Evolutionary conservation across 2,797 vertebrate species (phyloP), one percentile per base, ranked within the genome.

Genomic region (Mionectes olivaceus): DNA sequence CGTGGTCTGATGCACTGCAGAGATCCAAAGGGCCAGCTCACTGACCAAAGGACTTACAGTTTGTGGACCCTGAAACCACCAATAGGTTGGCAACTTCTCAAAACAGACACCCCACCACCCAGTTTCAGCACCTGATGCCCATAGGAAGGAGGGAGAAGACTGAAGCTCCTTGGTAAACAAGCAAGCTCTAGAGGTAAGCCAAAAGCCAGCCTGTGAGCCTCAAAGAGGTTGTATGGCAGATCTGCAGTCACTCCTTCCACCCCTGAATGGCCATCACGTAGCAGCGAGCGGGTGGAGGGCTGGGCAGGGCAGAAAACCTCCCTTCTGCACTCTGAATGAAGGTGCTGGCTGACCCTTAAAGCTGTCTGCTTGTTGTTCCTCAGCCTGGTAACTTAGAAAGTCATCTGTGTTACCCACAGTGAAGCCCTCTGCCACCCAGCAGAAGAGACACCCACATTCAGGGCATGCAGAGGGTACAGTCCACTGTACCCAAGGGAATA

Each of bases 391-490:
- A 56, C 9, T 4, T 3, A 52, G 32, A 68, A 80, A 92, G 19
- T 32, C 41, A n/a, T 1, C 52, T 9, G 7, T 2, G 0, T 14
- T 23, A 39, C 9, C 53, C 13, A 17, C 11, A 43, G 59, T 22
- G 2, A 81, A 92, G 52, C 49, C 30, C 49, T 15, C 33, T 59
- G 69, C 39, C 68, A 24, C 30, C 2, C 22, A 46, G 35, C 3
- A 9, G 43, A 61, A 39, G n/a, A 52, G 22, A 56, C 14, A 39
- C 6, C 44, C 57, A 21, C 10, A 4, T 35, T 23, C 11, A 21
- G 43, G 41, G 28, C 49, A 39, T 0, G 0, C 1, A 3, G 3
- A 49, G 32, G 19, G 19, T 12, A 9, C 35, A 35, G 43, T 11
- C 30, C 4, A 0, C 1, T 0, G 11, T 2, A 35, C 7, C 32